These are phyloP conservation scores for Bergia puertoricense DNA, from an alignment of 92 coral and sea anemone genomes.

Conservation along the genomic window DNA sequence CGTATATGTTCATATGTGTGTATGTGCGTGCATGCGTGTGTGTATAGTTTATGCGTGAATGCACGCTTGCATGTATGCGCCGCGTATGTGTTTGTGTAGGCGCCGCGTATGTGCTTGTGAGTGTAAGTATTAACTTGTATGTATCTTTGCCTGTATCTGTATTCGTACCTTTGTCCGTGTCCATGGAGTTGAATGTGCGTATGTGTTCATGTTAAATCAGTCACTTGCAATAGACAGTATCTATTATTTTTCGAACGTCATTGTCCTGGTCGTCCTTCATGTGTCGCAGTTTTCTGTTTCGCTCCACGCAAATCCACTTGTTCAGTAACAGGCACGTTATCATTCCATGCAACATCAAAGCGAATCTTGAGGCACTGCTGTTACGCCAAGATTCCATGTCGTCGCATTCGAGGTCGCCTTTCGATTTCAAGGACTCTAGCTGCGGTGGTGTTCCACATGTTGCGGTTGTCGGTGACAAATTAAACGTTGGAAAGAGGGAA, in stretches of 20 bases:
- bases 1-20: neutral
- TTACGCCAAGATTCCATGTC: slow-evolving; percentile 35
- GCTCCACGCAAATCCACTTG: no score
- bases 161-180: neutral
- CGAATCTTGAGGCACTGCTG: slow-evolving; percentile 12
- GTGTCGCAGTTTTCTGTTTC: no score
- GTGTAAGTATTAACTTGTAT: no score
- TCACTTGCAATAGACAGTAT: slow-evolving; percentile 22
- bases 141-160: neutral
- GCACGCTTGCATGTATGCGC: no score
- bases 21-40: neutral
- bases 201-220: neutral
- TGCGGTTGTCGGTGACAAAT: neutral
- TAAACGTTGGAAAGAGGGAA: no score
- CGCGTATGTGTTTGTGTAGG: no score
- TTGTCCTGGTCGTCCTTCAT: neutral
- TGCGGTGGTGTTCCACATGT: neutral
- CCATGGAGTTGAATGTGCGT: neutral
- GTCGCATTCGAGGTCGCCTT: slow-evolving; percentile 27
- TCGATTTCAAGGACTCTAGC: slow-evolving; percentile 20
- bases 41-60: no score
- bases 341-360: no score
- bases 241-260: slow-evolving; percentile 28
- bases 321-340: no score
- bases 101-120: no score